Conservation (phyloP, 1,140 invertebrate species). For the Lordiphosa stackelbergi region DNA sequence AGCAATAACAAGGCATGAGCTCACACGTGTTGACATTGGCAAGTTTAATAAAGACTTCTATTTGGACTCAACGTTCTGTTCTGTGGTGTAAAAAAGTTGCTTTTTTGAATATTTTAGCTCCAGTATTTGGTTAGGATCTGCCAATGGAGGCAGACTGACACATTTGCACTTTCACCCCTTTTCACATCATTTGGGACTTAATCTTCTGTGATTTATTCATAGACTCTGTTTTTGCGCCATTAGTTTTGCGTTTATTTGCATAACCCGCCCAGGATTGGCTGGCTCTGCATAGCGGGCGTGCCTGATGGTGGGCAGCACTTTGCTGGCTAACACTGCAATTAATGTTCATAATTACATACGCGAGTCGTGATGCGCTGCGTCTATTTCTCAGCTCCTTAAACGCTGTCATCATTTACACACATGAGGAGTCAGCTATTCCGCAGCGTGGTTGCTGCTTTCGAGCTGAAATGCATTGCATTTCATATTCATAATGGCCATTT, state of each 20-base stretch:
- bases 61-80: conserved; percentile 25
- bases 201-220: conserved; percentile 73
- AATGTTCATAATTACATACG: conserved; percentile 64
- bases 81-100: conserved; percentile 1
- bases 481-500: conserved; percentile 69
- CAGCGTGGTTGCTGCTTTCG: conserved; percentile 14
- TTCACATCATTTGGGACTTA: conserved; percentile 66
- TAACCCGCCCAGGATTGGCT: conserved; percentile 29
- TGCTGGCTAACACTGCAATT: conserved; percentile 37
- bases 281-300: conserved; percentile 3
- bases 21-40: conserved; percentile 44
- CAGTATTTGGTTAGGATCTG: conserved; percentile 57
- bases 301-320: conserved; percentile 13
- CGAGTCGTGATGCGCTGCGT: conserved; percentile 17
- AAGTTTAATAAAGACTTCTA: conserved; percentile 33
- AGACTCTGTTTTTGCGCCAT: conserved; percentile 62
- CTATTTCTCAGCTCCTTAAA: conserved; percentile 37
- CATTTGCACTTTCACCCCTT: conserved; percentile 51
- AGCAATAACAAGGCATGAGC: not conserved
- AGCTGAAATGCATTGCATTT: conserved; percentile 61
- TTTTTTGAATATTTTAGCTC: conserved; percentile 19
- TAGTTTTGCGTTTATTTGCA: conserved; percentile 67
- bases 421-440: conserved; percentile 30
- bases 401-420: conserved; percentile 42
- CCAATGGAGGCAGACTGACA: conserved; percentile 21